Percentiles rank a stretch among this genome's conserved stretches.
phyloP scores from a whole-genome alignment of 2,797 vertebrate genomes.

The Pitangus sulphuratus region DNA sequence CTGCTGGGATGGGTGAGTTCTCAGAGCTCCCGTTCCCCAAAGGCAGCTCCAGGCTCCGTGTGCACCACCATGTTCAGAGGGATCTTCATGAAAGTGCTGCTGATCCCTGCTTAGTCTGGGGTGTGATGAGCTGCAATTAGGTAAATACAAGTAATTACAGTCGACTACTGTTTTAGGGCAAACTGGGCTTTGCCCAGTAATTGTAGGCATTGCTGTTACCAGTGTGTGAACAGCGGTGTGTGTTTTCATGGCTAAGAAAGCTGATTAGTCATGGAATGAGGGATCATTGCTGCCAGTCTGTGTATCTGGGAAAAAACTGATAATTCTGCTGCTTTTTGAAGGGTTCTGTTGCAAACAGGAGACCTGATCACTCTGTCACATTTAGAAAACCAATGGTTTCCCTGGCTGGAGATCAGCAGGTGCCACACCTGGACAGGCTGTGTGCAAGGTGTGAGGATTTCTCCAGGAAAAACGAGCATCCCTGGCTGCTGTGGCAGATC shows the following conservation, averaged over 20 bases:
- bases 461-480: rapidly evolving
- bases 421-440: background rate
- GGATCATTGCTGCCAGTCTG: background rate
- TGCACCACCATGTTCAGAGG: background rate
- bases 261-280: background rate
- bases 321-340: background rate
- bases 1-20: background rate
- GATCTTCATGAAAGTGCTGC: background rate
- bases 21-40: background rate
- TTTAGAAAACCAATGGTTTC: background rate
- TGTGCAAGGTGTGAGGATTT: background rate
- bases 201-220: background rate
- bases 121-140: background rate
- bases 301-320: background rate
- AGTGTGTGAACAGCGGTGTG: background rate
- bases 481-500: background rate
- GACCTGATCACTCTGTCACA: background rate
- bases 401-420: background rate
- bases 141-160: background rate
- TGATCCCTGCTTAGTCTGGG: background rate
- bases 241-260: background rate
- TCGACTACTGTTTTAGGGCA: background rate
- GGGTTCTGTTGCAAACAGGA: background rate
- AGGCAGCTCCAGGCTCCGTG: rapidly evolving
- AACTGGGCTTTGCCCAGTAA: background rate